phyloP scores from a whole-genome alignment of 2,113 vertebrate genomes.

The Corythornis madagascariensis region DNA sequence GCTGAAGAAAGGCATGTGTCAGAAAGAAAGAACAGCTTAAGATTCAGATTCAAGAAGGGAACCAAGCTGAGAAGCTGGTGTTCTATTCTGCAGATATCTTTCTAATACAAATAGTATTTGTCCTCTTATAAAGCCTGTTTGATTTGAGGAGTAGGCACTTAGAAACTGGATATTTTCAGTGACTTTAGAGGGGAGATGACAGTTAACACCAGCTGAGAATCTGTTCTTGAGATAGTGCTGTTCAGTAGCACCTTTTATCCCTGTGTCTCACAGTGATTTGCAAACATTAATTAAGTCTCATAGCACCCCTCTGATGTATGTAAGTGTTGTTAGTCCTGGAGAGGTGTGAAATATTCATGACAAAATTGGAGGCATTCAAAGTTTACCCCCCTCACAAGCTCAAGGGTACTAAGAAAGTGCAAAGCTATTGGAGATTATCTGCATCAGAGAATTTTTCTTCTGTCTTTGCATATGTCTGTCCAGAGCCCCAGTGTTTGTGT shows the following conservation, averaged over 20 bases:
- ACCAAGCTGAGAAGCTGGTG: neutral
- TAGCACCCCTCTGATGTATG: conserved; percentile 16
- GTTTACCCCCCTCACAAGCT: neutral
- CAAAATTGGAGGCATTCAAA: neutral
- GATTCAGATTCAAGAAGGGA: neutral
- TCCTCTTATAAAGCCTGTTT: neutral
- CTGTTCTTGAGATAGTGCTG: neutral
- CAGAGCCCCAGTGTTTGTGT: neutral
- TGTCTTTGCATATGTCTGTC: neutral
- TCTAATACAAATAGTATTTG: neutral
- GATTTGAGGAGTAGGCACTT: neutral
- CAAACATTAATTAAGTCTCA: conserved; percentile 50
- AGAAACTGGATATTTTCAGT: neutral
- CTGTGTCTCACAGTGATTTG: conserved; percentile 28
- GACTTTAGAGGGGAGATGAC: neutral
- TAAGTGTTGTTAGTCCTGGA: conserved; percentile 37
- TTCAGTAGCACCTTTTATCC: conserved; percentile 38
- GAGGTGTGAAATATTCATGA: conserved; percentile 51
- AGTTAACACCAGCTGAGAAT: conserved; percentile 11
- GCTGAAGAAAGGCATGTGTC: neutral
- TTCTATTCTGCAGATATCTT: neutral
- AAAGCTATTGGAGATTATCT: neutral
- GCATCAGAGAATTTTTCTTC: neutral
- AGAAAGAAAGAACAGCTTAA: neutral
- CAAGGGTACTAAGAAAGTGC: neutral